Evolutionary conservation across 2,888 invertebrate species (phyloP).

Genomic region (Dryocosmus kuriphilus): DNA sequence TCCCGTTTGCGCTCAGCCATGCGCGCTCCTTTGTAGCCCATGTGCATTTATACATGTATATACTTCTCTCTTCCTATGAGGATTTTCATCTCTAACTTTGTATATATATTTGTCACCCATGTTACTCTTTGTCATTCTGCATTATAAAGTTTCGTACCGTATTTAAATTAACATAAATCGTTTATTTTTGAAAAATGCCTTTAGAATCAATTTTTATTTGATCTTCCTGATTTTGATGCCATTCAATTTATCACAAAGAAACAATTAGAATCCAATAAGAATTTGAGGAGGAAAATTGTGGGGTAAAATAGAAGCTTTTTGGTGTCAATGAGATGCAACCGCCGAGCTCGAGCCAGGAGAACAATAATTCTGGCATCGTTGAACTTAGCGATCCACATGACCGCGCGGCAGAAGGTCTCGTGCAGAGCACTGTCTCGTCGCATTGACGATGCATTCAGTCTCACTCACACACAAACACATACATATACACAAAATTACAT

Average conservation of each 20-base stretch:
- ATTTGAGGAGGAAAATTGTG: not conserved
- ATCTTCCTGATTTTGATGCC: no score
- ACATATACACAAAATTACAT: constrained; percentile 11
- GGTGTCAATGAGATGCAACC: constrained; percentile 37
- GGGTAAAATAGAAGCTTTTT: constrained; percentile 21
- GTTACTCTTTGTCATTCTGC: no score
- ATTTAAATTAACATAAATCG: no score
- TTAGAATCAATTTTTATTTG: no score
- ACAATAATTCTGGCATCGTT: constrained; percentile 41
- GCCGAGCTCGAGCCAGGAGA: constrained; percentile 13
- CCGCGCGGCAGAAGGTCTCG: constrained; percentile 37
- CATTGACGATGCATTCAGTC: constrained; percentile 39
- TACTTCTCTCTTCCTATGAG: not conserved
- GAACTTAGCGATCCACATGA: constrained; percentile 39
- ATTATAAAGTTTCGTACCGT: no score
- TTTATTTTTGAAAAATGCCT: no score
- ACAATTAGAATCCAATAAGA: no score
- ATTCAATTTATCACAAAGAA: no score
- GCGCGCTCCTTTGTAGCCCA: constrained; percentile 45
- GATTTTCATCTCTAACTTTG: not conserved
- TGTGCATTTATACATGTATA: not conserved
- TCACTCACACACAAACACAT: constrained; percentile 9
- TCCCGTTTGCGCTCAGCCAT: constrained; percentile 49
- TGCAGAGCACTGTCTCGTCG: constrained; percentile 39
- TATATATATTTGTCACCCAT: no score